Percentiles rank a stretch among this genome's conserved stretches.
Conservation (phyloP, 2,888 invertebrate genomes). For the Augochlorella aurata region DNA sequence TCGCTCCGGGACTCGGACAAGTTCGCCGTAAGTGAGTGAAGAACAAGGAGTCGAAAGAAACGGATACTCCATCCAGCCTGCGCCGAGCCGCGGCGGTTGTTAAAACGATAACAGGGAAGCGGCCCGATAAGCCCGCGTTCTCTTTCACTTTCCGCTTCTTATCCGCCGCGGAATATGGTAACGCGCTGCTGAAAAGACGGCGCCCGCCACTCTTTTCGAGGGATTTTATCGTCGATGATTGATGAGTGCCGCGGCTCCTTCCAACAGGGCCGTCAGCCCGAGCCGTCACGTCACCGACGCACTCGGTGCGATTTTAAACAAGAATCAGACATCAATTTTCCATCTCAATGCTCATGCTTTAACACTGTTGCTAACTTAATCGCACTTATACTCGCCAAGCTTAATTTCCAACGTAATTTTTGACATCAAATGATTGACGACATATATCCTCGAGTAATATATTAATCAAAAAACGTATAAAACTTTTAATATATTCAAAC, state of each 20-base stretch:
- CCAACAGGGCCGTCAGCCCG: too few species aligned
- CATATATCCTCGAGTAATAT: too few species aligned
- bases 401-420: too few species aligned
- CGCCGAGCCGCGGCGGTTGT: neutral
- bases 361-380: too few species aligned
- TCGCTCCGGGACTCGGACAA: slow-evolving; percentile 21
- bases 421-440: too few species aligned
- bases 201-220: slow-evolving; percentile 55
- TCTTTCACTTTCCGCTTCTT: slow-evolving; percentile 7
- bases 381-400: too few species aligned
- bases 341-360: too few species aligned
- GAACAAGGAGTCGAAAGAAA: slow-evolving; percentile 22
- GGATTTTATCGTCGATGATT: slow-evolving; percentile 76
- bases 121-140: neutral
- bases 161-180: slow-evolving; percentile 26
- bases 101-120: slow-evolving; percentile 23
- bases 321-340: too few species aligned
- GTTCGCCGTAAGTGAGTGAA: slow-evolving; percentile 23
- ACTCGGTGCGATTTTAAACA: too few species aligned
- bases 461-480: too few species aligned
- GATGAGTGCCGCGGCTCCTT: slow-evolving; percentile 67
- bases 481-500: too few species aligned
- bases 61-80: neutral
- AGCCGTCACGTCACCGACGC: too few species aligned
- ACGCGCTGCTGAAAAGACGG: slow-evolving; percentile 66